These are phyloP conservation scores for Limnephilus rhombicus DNA, from an alignment of 2,888 invertebrate species.

Conservation along the genomic window DNA sequence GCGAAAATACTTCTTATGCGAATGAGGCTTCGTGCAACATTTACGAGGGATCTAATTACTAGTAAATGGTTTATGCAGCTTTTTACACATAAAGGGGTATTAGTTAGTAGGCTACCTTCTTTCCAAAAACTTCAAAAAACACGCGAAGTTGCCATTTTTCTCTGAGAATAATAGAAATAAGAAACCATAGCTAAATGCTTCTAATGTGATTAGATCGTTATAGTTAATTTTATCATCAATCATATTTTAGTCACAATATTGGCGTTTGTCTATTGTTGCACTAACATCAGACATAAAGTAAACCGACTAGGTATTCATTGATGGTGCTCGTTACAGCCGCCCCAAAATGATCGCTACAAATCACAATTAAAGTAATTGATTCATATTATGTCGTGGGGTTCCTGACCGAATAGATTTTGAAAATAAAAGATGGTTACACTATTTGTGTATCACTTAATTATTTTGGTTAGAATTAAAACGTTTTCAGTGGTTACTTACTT, in stretches of 20 bases:
- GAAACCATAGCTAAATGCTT: not conserved
- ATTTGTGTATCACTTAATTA: too few relatives aligned
- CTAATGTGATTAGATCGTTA: not conserved
- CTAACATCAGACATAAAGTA: not conserved
- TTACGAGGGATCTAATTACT: not conserved
- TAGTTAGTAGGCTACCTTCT: not conserved
- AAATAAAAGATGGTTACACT: not conserved
- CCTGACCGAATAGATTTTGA: not conserved
- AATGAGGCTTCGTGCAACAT: not conserved
- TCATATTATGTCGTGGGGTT: conserved; percentile 40
- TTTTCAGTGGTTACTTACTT: too few relatives aligned
- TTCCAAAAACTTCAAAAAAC: not conserved
- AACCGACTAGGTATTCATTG: not conserved
- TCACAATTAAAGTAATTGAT: conserved; percentile 62
- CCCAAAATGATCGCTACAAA: conserved; percentile 45
- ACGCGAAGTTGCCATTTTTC: not conserved
- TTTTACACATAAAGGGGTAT: not conserved
- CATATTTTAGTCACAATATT: not conserved
- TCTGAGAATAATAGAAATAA: not conserved
- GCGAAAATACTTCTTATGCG: not conserved
- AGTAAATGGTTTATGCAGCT: not conserved
- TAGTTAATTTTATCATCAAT: not conserved
- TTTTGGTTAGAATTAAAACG: too few relatives aligned
- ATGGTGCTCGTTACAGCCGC: not conserved
- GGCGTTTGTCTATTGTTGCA: not conserved